Conservation (phyloP, 1,140 invertebrate species). For the Aphis craccivora region DNA sequence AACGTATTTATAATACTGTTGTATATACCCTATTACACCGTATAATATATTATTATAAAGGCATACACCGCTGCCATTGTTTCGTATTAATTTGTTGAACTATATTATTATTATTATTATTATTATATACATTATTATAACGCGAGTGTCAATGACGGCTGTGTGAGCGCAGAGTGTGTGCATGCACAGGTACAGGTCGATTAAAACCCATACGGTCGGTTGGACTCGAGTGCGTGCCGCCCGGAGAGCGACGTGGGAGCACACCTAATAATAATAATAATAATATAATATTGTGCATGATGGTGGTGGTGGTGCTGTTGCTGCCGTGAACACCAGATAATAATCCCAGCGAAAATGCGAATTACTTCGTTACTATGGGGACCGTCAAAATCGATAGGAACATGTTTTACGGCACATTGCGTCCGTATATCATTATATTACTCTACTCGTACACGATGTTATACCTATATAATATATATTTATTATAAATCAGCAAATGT, state of each 20-base stretch:
- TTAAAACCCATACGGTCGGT: slow-evolving; percentile 30
- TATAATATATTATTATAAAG: background rate
- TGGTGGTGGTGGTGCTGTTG: background rate
- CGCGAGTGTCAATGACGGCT: background rate
- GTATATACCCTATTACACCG: background rate
- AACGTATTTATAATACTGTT: background rate
- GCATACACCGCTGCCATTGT: background rate
- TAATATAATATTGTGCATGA: background rate
- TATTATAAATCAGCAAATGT: background rate
- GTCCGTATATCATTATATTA: background rate
- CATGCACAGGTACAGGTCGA: background rate
- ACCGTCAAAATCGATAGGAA: slow-evolving; percentile 42
- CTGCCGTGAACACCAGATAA: slow-evolving; percentile 25
- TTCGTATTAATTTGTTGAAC: background rate
- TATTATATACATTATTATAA: background rate
- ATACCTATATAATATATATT: background rate
- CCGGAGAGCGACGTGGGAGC: background rate
- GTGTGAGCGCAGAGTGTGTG: background rate
- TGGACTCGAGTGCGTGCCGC: background rate
- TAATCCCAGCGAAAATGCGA: slow-evolving; percentile 32
- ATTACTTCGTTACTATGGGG: slow-evolving; percentile 47
- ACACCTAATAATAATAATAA: background rate
- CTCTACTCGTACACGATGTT: background rate
- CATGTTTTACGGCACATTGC: slow-evolving; percentile 34
- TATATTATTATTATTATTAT: background rate